Evolutionary conservation across 2,888 invertebrate genomes (phyloP).

Genomic region (Thelaira solivaga): DNA sequence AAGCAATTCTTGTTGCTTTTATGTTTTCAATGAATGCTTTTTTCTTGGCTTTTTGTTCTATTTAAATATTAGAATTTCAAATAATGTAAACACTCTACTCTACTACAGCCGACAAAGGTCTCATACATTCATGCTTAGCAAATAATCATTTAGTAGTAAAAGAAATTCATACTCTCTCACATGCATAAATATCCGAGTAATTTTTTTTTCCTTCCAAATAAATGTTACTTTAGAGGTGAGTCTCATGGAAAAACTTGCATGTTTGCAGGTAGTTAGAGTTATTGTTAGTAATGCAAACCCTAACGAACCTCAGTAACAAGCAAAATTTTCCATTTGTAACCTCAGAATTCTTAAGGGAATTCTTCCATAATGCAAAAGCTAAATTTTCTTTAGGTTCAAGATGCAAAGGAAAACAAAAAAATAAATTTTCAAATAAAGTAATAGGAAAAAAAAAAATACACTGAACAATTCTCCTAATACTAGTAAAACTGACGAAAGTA

Average conservation of each 20-base stretch:
- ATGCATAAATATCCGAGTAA: too few species aligned
- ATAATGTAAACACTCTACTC: constrained; percentile 38
- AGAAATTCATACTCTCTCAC: too few species aligned
- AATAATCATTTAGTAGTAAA: too few species aligned
- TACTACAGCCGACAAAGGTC: constrained; percentile 26
- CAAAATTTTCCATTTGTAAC: constrained; percentile 51
- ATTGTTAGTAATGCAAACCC: constrained; percentile 3
- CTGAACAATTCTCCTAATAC: constrained; percentile 22
- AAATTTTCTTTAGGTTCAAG: constrained; percentile 10
- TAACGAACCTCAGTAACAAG: constrained; percentile 42
- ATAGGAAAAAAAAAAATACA: constrained; percentile 1
- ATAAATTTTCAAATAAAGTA: not conserved
- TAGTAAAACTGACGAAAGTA: constrained; percentile 46
- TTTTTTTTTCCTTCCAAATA: not conserved
- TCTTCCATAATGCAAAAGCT: constrained; percentile 41
- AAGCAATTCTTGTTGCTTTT: not conserved
- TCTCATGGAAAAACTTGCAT: not conserved
- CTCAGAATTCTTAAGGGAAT: constrained; percentile 55
- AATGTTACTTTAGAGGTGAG: not conserved
- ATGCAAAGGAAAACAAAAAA: not conserved
- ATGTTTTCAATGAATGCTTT: too few species aligned
- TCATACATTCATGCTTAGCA: constrained; percentile 17
- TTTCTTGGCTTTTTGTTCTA: constrained; percentile 6
- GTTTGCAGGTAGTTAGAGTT: not conserved
- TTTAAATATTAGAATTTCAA: constrained; percentile 50